Evolutionary conservation across 2,888 invertebrate genomes (phyloP), one percentile per base, ranked within the genome.

Genomic region (Pycnomerus fuliginosus): DNA sequence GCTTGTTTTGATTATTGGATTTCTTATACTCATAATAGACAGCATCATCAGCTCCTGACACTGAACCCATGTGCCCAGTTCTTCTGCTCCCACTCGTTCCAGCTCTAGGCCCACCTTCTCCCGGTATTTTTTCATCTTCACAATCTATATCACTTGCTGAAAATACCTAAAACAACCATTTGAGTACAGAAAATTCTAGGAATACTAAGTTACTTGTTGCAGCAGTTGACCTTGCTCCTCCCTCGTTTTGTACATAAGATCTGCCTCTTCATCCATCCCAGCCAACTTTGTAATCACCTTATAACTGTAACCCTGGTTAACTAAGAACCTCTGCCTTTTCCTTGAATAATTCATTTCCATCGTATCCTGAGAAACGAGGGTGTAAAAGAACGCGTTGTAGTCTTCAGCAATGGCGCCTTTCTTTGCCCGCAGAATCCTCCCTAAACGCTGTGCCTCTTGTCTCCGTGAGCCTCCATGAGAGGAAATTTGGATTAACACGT

Each of bases 291-390:
- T 99, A 50, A 97, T 93, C 12, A 92, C 93, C 77, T 98, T 98
- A 69, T 99, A 99, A 62, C 95, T 93, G 74, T 99, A 99, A n/a
- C 99, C 99, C 73, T 99, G 99, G 75, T 99, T 97, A 13, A 99
- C 95, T 37, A 99, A 82, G 71, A 99, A 99, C 53, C 98, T 79
- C 69, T 99, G 99, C 51, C 99, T 80, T 69, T 97, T 99, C 48
- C 96, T 78, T 1, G 98, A 96, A 76, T 97, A 99, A 49, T 92
- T 90, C 97, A 99, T 98, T 74, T 99, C 99, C 73, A 96, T 80
- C 0, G 99, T 99, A 67, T 99, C 99, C 68, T 96, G 95, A 0
- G 98, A 98, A 0, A 99, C 97, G 1, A 99, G 79, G 0, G 99
- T 97, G 70, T 99, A 99, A 74, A 99, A 99, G 76, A 97, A 99